phyloP scores from a whole-genome alignment of 2,113 vertebrate genomes.

The Cyphotilapia sp. region DNA sequence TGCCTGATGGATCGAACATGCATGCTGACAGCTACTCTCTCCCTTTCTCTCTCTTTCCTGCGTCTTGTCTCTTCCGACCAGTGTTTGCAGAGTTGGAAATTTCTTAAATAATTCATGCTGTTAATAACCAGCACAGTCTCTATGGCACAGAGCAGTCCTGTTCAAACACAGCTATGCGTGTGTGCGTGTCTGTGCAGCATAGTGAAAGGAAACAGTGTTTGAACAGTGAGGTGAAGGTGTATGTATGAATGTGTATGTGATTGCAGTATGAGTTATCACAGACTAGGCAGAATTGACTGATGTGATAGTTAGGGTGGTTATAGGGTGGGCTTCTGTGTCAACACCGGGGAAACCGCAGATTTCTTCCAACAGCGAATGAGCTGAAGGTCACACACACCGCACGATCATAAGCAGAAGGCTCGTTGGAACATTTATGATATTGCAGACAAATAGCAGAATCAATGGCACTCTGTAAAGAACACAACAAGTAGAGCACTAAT shows the following conservation, averaged over 20 bases:
- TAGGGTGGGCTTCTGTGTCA: conserved; percentile 55
- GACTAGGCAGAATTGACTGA: conserved; percentile 65
- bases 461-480: not conserved
- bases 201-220: conserved; percentile 57
- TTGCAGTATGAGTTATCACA: conserved; percentile 66
- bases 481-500: not conserved
- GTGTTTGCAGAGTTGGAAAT: conserved; percentile 68
- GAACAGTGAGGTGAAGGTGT: conserved; percentile 58
- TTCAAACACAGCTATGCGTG: conserved; percentile 59
- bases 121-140: conserved; percentile 69
- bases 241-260: conserved; percentile 62
- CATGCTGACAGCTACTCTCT: not conserved
- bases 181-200: not conserved
- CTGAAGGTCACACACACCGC: conserved; percentile 44
- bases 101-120: conserved; percentile 75
- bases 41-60: not conserved
- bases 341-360: conserved; percentile 33
- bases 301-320: conserved; percentile 45
- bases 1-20: conserved; percentile 21
- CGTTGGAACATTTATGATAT: not conserved
- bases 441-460: not conserved
- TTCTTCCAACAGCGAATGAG: not conserved
- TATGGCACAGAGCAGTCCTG: conserved; percentile 48
- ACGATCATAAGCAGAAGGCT: not conserved
- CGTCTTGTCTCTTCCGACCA: conserved; percentile 1